These are phyloP conservation scores for Gymnoscelis rufifasciata DNA, from an alignment of 2,888 invertebrate genomes.

Conservation along the genomic window DNA sequence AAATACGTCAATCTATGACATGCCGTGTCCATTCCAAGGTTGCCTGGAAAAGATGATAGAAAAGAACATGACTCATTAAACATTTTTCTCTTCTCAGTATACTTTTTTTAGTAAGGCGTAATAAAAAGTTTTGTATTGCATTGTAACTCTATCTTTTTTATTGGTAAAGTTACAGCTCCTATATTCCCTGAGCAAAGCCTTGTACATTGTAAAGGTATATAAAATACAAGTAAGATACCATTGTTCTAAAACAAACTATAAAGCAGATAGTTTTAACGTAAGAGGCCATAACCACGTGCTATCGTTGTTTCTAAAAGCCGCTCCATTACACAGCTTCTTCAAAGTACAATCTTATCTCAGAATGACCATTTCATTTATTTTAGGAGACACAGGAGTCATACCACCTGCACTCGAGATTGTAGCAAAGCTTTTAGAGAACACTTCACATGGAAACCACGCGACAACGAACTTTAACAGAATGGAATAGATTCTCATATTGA, in stretches of 20 bases:
- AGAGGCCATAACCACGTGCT: slow-evolving; percentile 27
- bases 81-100: too few relatives aligned
- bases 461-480: slow-evolving; percentile 33
- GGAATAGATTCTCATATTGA: slow-evolving; percentile 25
- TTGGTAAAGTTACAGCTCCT: too few relatives aligned
- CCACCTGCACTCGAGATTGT: slow-evolving; percentile 72
- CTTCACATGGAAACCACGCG: slow-evolving; percentile 43
- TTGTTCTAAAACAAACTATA: slow-evolving; percentile 10
- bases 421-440: slow-evolving; percentile 69
- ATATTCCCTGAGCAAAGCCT: too few relatives aligned
- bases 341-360: slow-evolving; percentile 59
- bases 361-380: slow-evolving; percentile 75
- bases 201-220: too few relatives aligned
- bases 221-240: neutral
- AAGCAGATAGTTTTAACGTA: slow-evolving; percentile 7
- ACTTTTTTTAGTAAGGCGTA: too few relatives aligned
- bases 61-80: too few relatives aligned
- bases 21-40: too few relatives aligned
- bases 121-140: too few relatives aligned
- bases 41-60: too few relatives aligned
- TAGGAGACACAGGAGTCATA: slow-evolving; percentile 73
- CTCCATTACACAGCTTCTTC: slow-evolving; percentile 34
- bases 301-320: slow-evolving; percentile 38
- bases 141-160: too few relatives aligned
- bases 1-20: too few relatives aligned